Base-by-base conservation (phyloP, 2,113 vertebrate genomes). In the Pithys albifrons region DNA sequence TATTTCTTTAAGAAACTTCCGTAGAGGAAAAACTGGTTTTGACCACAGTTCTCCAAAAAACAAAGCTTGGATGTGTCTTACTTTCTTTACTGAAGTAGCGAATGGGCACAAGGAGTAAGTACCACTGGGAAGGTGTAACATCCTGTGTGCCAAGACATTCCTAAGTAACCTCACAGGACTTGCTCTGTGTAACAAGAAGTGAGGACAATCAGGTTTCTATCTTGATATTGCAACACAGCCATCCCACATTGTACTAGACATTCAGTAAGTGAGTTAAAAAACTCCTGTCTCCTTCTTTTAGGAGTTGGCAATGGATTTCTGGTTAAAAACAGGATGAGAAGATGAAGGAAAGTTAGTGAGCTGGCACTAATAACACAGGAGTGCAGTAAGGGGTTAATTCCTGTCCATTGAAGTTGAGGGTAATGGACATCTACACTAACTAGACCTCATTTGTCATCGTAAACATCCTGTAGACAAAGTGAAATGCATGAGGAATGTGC, bases 111-210 rank as follows among this genome's bases (percentile, higher is more conserved):
- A 46, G 19, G 39, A 67, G 5, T 57, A 76, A 43, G 9, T 55
- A 29, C 9, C 13, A 77, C 59, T 81, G 73, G 28, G 69, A 57
- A 59, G 8, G 28, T 69, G 1, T 29, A 45, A 22, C 0, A 0
- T 54, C 20, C n/a, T 52, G 2, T n/a, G 39, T 64, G 31, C 74
- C 49, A 43, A 28, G 65, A 69, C 23, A 18, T 87, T 72, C 39
- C 2, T 59, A 22, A 81, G 23, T 28, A 57, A 39, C 19, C 45
- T 76, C 14, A 27, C n/a, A 77, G n/a, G 43, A 39, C 27, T 43
- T 79, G 31, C 35, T 86, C 25, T 19, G 16, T 8, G 11, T 69
- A 43, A 35, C 13, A 35, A 28, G 22, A 61, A 64, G 43, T 17
- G 19, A 51, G 27, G 31, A 48, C 57, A 49, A 3, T 52, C 28